Evolutionary conservation across 2,797 vertebrate species (phyloP), one percentile per base, ranked within the genome.

Genomic region (Coregonus ussuriensis): DNA sequence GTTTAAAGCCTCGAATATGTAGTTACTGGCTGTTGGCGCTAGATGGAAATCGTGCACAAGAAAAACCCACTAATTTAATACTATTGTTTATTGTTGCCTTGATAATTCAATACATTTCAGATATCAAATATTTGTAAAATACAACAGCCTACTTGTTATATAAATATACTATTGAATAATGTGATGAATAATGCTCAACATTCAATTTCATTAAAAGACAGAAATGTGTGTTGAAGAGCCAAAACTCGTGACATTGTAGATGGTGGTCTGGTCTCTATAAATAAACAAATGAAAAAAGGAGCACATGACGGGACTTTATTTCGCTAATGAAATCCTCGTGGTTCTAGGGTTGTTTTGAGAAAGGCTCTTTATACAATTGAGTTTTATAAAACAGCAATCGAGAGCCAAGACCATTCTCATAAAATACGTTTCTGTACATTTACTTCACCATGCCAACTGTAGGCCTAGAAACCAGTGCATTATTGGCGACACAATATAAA

Each of bases 21-120:
- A 33, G 31, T 33, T 33, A 33, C 31, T 66, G 21, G 2, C 3
- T 6, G 31, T 37, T 4, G 6, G 29, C 74, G 51, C 70, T 76
- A 73, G 78, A 59, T 52, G 73, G 77, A 33, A 71, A 31, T 66
- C 35, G n/a, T 68, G 70, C 54, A 31, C 51, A 4, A 68, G 4
- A 37, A 67, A 37, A 33, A 35, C 3, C 13, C 66, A 68, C 6
- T 37, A 5, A 13, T 3, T 7, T 37, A 68, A 68, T 35, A 4
- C 35, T 21, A 33, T 16, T 65, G 4, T 3, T 16, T 59, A 4
- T 7, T 4, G 54, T 59, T 59, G 54, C 9, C 41, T 47, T 47
- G 9, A 47, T 47, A 0, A 11, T 47, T 47, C 31, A 33, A 33
- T 33, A 33, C 31, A 33, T 33, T 47, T 47, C 9, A 47, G 41